These are phyloP conservation scores for Eulemur coronatus DNA, from an alignment of 2,797 vertebrate genomes.

Conservation along the genomic window DNA sequence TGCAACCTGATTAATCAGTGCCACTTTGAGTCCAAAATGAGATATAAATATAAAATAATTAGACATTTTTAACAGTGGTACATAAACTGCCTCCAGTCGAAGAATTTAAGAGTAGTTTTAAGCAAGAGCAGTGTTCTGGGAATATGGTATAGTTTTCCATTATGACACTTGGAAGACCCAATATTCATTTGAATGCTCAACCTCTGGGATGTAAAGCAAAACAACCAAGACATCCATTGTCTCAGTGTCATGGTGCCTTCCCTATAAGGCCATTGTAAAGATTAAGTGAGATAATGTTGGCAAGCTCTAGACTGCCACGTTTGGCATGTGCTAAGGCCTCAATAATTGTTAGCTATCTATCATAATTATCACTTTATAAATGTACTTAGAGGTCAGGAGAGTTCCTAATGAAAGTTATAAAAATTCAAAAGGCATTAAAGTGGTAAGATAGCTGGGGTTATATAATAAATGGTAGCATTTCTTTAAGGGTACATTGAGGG, in stretches of 20 bases:
- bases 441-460: constrained; percentile 10
- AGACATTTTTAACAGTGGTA: constrained; percentile 20
- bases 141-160: neutral
- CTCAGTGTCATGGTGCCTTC: neutral
- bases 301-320: neutral
- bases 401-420: neutral
- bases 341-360: neutral
- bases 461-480: constrained; percentile 41
- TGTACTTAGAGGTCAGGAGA: neutral
- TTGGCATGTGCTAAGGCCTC: neutral
- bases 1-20: constrained; percentile 1
- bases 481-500: constrained; percentile 42
- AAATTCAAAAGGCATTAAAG: constrained; percentile 38
- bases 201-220: constrained; percentile 31
- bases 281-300: neutral
- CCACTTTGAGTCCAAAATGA: constrained; percentile 26
- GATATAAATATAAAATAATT: constrained; percentile 42
- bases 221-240: neutral
- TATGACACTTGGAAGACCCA: constrained; percentile 1
- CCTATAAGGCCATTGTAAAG: neutral
- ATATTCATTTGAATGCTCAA: constrained; percentile 1
- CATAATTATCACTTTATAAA: neutral
- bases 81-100: constrained; percentile 5
- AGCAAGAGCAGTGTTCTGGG: constrained; percentile 19
- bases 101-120: constrained; percentile 43